Evolutionary conservation across 2,888 invertebrate species (phyloP), one percentile per base, ranked within the genome.

Genomic region (Gandaritis pyraliata): DNA sequence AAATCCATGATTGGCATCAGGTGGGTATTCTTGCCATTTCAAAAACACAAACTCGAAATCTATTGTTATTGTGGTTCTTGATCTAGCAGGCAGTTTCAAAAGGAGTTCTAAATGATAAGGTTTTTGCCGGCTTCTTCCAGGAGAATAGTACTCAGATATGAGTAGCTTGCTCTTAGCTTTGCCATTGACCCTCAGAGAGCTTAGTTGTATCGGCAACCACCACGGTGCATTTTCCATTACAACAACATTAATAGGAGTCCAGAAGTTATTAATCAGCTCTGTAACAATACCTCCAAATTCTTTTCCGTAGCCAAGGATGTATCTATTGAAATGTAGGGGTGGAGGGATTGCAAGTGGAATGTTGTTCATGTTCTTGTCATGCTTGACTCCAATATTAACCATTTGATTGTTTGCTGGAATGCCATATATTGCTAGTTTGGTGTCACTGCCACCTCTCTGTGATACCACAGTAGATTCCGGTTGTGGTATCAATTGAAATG

Each of bases 1-100:
- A 87, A 99, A 98, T 0, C 99, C 99, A 88, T 99, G 99, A 92
- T 99, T 99, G 0, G 99, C 99, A 94, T 99, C 99, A 0, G 99
- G 99, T 12, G 99, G 99, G 89, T 99, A 99, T 85, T 99, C 99
- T 76, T 98, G 97, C 98, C 99, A 99, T 88, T 98, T 98, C 5
- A 99, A 93, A 80, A 99, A 97, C n/a, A 97, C 96, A 87, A 97
- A 97, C 85, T 98, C 98, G 89, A 99, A 98, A 78, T 98, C 96
- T 69, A 98, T 94, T 8, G 96, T 96, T 53, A 99, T 93, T 66
- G 95, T 95, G 0, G 97, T 96, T 6, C 95, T 94, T 0, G 97
- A 96, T 69, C 94, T 94, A 0, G 97, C 94, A 8, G 98, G 97
- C 61, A 99, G 85, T 68, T 93, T 94, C 46, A 99, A 88, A 1